Percentiles rank a stretch among this genome's conserved stretches.
Evolutionary conservation across 2,113 vertebrate species (phyloP).

Genomic region (Verasper variegatus): DNA sequence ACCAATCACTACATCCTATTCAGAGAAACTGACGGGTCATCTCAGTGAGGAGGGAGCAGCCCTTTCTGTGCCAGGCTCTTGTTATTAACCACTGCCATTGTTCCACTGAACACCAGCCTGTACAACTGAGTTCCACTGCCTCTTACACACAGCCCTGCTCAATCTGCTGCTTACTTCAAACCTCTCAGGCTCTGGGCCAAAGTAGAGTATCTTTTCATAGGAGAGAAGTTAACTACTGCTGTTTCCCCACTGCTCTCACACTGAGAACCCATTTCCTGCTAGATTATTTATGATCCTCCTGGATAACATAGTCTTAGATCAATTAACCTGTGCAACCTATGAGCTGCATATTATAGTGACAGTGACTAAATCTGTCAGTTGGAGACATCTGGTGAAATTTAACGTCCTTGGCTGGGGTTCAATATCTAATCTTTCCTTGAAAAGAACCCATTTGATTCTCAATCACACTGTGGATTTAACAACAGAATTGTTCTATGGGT

Average conservation of each 20-base stretch:
- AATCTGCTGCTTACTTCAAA: neutral
- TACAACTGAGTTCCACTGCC: neutral
- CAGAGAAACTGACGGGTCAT: too few relatives aligned
- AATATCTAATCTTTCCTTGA: conserved; percentile 16
- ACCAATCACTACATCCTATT: too few relatives aligned
- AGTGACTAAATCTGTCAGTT: conserved; percentile 29
- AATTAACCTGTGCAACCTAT: conserved; percentile 42
- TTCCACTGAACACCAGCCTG: conserved; percentile 30
- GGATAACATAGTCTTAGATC: conserved; percentile 55
- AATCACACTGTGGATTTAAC: conserved; percentile 7
- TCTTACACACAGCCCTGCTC: neutral
- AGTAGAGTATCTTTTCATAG: conserved; percentile 5
- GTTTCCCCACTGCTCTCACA: conserved; percentile 34
- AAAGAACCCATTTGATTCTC: neutral
- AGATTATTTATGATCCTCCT: conserved; percentile 55
- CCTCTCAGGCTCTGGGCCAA: conserved; percentile 16
- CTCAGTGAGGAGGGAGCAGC: too few relatives aligned
- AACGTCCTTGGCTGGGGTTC: conserved; percentile 16
- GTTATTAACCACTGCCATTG: conserved; percentile 6
- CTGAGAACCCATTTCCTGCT: conserved; percentile 60
- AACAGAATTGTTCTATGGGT: neutral
- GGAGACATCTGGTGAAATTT: conserved; percentile 29
- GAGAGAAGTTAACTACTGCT: neutral
- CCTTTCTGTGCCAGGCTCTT: neutral
- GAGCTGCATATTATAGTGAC: conserved; percentile 42